phyloP scores from a whole-genome alignment of 2,113 vertebrate genomes.

The Corynorhinus townsendii region DNA sequence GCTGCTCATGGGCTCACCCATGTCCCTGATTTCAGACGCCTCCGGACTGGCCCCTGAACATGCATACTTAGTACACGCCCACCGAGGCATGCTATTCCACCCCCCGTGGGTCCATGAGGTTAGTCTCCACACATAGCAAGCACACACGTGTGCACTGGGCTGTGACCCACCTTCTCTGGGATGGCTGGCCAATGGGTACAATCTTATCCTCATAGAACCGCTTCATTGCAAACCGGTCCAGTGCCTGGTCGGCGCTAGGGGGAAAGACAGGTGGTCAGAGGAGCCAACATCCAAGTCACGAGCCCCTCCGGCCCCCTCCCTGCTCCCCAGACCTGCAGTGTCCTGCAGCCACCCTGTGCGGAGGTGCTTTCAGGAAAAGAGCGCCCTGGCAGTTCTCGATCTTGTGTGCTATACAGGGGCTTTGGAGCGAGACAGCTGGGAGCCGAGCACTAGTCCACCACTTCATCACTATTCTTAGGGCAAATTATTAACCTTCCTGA shows the following conservation, averaged over 20 bases:
- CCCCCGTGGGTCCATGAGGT: not conserved
- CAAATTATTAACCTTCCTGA: not conserved
- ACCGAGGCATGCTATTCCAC: not conserved
- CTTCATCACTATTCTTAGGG: not conserved
- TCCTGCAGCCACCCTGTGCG: not conserved
- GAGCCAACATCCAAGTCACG: not conserved
- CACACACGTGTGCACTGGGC: not conserved
- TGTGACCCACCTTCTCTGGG: conserved; percentile 92
- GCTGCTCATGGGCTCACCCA: not conserved
- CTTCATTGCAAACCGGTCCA: conserved; percentile 99
- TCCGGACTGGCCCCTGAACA: not conserved
- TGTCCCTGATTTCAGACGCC: not conserved
- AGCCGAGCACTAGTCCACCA: not conserved
- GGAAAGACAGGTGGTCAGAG: not conserved
- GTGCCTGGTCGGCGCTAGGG: conserved; percentile 92
- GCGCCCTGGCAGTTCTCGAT: not conserved
- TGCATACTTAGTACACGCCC: accelerated
- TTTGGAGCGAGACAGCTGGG: not conserved
- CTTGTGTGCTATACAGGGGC: accelerated
- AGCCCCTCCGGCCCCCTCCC: not conserved
- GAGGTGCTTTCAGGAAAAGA: not conserved
- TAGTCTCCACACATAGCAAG: not conserved
- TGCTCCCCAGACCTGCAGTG: not conserved
- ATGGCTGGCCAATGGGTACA: conserved; percentile 94
- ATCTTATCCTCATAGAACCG: conserved; percentile 99